Base-by-base conservation (phyloP, 2,888 invertebrate genomes). In the Allolobophora icterica region DNA sequence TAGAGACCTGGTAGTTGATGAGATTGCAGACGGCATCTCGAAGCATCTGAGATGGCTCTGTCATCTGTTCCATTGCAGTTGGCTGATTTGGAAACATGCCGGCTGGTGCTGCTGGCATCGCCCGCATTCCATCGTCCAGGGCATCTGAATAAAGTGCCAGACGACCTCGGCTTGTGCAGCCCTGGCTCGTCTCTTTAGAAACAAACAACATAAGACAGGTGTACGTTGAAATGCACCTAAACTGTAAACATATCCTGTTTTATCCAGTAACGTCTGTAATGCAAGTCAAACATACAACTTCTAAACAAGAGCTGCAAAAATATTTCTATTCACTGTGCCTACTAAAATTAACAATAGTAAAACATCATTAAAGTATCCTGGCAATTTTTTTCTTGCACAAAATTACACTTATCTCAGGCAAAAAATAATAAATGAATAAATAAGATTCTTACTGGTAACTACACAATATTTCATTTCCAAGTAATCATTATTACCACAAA, bases 1-100 rank as follows among this genome's bases (percentile, higher is more conserved):
- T 13, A 17, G 21, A 34, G 38, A 91, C 91, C 90, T 91, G 91
- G 40, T 89, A 91, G 34, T 90, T 89, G 90, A 91, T 90, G 34
- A 91, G 90, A 40, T 90, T 91, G 83, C 83, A 87, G 33, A 91
- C 91, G 42, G 91, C 91, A 89, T 91, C 90, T 71, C 90, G 35
- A n/a, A 91, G 35, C 91, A 91, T 71, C 45, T 91, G 90, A 38
- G 71, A 83, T 24, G 90, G 89, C 8, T 89, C 89, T 21, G 89
- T 89, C 89, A 71, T 71, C 71, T 71, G 71, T 71, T 71, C 71
- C 71, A 71, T 71, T 11, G 71, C 71, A 6, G 71, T 71, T n/a
- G 71, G 71, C n/a, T 71, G 71, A n/a, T 71, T 71, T 71, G 71
- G 71, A 71, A 71, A 71, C 71, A 71, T n/a, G 11, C 71, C 71